phyloP scores from a whole-genome alignment of 2,113 vertebrate genomes.

The Mus musculus region GRCm39 chr2:141509501-141510000 shows the following conservation, averaged over 20 bases:
- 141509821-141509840: conserved; percentile 48
- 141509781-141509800: not conserved
- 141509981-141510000: conserved; percentile 44
- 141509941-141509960: conserved; percentile 60
- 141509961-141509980: conserved; percentile 52
- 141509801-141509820: conserved; percentile 61
- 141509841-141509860: not conserved
- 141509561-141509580: conserved; percentile 42
- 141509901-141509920: conserved; percentile 52
- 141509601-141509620: conserved; percentile 42
- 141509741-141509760: conserved; percentile 33
- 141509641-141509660: not conserved
- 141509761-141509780: not conserved
- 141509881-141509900: conserved; percentile 57
- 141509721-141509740: not conserved
- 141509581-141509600: conserved; percentile 19
- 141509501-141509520: conserved; percentile 63
- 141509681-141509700: not conserved
- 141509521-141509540: conserved; percentile 64
- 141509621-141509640: not conserved
- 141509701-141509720: not conserved
- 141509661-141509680: not conserved
- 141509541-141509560: conserved; percentile 39
- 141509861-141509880: conserved; percentile 63
- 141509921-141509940: not conserved